Conservation (phyloP, 2,113 vertebrate genomes). For the Dromiciops gliroides region DNA sequence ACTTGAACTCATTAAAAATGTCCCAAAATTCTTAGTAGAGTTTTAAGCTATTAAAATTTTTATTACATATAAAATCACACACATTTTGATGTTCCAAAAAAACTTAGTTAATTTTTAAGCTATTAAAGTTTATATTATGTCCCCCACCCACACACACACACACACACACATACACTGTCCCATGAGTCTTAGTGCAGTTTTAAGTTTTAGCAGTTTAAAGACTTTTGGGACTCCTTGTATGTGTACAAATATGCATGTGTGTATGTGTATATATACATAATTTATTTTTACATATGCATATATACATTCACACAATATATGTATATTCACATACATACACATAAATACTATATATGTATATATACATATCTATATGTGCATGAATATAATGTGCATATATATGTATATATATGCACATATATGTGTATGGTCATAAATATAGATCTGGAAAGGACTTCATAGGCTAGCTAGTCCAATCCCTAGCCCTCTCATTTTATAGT, state of each 20-base stretch:
- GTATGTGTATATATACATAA: not conserved
- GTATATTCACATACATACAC: not conserved
- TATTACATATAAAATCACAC: too few species aligned
- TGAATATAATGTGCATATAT: too few species aligned
- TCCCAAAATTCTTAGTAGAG: too few species aligned
- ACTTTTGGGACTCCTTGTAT: not conserved
- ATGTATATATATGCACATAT: not conserved
- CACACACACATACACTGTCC: too few species aligned
- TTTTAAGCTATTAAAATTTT: not conserved
- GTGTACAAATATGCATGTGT: not conserved
- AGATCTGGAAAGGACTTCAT: not conserved
- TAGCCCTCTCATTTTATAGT: not conserved
- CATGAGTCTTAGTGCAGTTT: not conserved
- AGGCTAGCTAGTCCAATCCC: not conserved
- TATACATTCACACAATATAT: too few species aligned
- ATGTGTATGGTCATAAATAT: not conserved
- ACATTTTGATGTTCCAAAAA: too few species aligned
- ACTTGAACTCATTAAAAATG: too few species aligned
- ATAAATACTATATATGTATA: too few species aligned
- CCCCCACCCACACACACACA: too few species aligned
- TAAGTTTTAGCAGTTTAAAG: not conserved
- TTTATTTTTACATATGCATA: not conserved
- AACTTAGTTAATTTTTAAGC: too few species aligned
- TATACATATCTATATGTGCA: too few species aligned
- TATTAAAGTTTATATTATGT: too few species aligned